Conservation (phyloP, 2,113 vertebrate genomes). For the Parus major region DNA sequence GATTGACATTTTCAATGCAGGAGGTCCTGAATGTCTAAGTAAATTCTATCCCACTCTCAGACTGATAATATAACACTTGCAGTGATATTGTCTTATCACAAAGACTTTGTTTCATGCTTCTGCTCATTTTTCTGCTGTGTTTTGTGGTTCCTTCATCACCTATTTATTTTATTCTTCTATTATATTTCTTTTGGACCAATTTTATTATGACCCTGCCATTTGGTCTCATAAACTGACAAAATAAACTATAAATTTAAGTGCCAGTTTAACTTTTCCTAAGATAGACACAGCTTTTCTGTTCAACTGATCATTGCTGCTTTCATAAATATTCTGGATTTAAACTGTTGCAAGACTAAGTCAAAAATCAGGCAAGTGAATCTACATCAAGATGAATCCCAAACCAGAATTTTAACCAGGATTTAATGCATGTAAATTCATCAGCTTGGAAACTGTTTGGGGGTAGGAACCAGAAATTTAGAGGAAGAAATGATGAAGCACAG, state of each 20-base stretch:
- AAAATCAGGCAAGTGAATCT: slow-evolving; percentile 1
- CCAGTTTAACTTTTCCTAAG: background rate
- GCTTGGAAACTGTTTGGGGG: background rate
- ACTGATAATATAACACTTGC: background rate
- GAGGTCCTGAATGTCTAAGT: background rate
- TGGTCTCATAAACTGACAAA: slow-evolving; percentile 56
- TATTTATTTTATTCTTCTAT: slow-evolving; percentile 42
- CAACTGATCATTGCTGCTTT: background rate
- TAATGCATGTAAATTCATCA: background rate
- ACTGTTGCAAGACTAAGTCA: background rate
- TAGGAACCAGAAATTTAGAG: background rate
- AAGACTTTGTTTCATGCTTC: slow-evolving; percentile 33
- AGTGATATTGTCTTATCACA: background rate
- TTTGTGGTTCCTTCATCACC: slow-evolving; percentile 48
- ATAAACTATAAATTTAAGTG: slow-evolving; percentile 47
- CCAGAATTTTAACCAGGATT: background rate
- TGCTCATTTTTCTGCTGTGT: slow-evolving; percentile 14
- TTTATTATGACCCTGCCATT: slow-evolving; percentile 40
- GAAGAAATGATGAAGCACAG: background rate
- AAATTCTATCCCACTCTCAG: background rate
- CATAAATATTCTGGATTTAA: slow-evolving; percentile 27
- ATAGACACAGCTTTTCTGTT: slow-evolving; percentile 8
- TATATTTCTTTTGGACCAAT: slow-evolving; percentile 38
- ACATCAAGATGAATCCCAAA: background rate
- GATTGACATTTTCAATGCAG: background rate